A percentile compares a stretch with the other conserved stretches of the same genome.
Evolutionary conservation across 2,888 invertebrate genomes (phyloP).

Genomic region (Craniophora ligustri): DNA sequence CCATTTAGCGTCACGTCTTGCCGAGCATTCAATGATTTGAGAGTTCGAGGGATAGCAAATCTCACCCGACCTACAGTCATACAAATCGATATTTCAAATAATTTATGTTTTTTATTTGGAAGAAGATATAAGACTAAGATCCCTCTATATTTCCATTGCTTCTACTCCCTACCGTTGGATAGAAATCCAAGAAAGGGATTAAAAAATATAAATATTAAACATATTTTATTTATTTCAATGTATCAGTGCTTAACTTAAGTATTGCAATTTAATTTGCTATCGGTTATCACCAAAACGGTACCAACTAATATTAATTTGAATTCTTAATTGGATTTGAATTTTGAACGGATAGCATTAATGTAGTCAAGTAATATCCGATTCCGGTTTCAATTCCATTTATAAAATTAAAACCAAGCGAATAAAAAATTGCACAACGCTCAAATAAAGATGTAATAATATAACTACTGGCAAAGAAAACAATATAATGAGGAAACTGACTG

Average conservation of each 20-base stretch:
- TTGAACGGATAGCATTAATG: conserved; percentile 17
- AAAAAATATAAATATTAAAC: too few relatives aligned
- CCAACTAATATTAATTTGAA: conserved; percentile 14
- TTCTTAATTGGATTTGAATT: conserved; percentile 23
- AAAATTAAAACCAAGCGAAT: not conserved
- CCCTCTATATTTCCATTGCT: too few relatives aligned
- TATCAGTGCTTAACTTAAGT: conserved; percentile 25
- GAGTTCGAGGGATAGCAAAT: too few relatives aligned
- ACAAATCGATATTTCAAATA: too few relatives aligned
- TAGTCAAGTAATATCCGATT: too few relatives aligned
- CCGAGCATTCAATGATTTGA: too few relatives aligned
- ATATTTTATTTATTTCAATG: conserved; percentile 27
- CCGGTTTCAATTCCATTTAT: conserved; percentile 3
- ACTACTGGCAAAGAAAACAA: not conserved
- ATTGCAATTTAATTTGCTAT: conserved; percentile 20
- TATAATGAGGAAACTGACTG: conserved; percentile 5
- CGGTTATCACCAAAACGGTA: conserved; percentile 20
- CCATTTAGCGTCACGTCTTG: too few relatives aligned
- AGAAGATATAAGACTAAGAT: too few relatives aligned
- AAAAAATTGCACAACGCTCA: not conserved
- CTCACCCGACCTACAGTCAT: too few relatives aligned
- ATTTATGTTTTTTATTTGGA: too few relatives aligned
- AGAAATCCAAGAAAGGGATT: too few relatives aligned
- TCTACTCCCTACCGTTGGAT: too few relatives aligned
- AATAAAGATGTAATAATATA: not conserved